Base-by-base conservation (phyloP, 1,140 invertebrate species). In the Megalopta genalis region DNA sequence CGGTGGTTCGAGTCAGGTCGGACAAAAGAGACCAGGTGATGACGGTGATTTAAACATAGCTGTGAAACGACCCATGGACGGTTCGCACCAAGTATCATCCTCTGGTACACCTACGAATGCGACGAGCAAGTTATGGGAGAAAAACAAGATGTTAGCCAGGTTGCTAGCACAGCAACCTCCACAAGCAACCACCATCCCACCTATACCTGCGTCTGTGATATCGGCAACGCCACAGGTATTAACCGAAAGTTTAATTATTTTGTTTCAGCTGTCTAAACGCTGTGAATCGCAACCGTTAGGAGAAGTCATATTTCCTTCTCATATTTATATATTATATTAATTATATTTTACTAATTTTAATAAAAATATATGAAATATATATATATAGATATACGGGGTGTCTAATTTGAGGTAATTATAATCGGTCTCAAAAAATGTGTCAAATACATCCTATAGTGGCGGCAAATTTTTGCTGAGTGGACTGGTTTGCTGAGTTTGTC, bases 131-230 rank as follows among this genome's bases (percentile, higher is more conserved):
- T 93, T 97, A 7, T 96, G 96, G 91, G 95, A 97, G 90, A 96
- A 96, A 87, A 99, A 99, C 92, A 96, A 96, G 86, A 97, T 98
- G 95, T 93, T 98, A 80, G 97, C 97, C 16, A 95, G 95, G 63
- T 91, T 98, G 73, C 91, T 98, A 86, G 96, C 96, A 16, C 96
- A 96, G 89, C 95, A 96, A 85, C 95, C 96, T 68, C 94, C 96
- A n/a, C 94, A 95, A 54, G 95, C 95, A 66, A 95, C 96, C 59
- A 94, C 94, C 3, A 95, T 96, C 73, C 95, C 95, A 82, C 94
- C 94, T 69, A 94, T 95, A 77, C 94, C 95, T 79, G 93, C 94
- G 27, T 95, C 94, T 93, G 94, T 94, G 91, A 95, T 95, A 93
- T 95, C 93, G 62, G 95, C 94, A 64, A 95, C 94, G 37, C 95